Evolutionary conservation across 2,888 invertebrate species (phyloP).

Genomic region (Drosophila subsilvestris): DNA sequence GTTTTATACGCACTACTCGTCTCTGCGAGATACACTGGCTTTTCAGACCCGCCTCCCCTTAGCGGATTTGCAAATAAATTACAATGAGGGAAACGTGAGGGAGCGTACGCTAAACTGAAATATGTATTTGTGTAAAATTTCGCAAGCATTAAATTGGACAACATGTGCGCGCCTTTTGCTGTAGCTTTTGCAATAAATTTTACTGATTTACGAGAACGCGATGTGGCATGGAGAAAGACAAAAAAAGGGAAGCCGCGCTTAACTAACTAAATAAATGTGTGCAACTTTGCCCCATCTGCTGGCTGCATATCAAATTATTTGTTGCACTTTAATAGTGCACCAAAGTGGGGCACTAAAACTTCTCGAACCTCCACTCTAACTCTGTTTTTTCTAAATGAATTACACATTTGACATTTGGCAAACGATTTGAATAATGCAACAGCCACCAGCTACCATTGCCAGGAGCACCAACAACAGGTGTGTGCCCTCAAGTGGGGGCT

Average conservation of each 20-base stretch:
- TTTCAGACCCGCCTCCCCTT: background rate
- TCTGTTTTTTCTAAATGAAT: slow-evolving; percentile 38
- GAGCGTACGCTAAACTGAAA: slow-evolving; percentile 60
- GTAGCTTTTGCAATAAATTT: slow-evolving; percentile 70
- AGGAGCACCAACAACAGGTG: slow-evolving; percentile 61
- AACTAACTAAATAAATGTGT: slow-evolving; percentile 71
- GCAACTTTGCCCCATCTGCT: slow-evolving; percentile 34
- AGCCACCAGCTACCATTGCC: slow-evolving; percentile 17
- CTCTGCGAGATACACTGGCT: background rate
- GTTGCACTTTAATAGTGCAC: slow-evolving; percentile 59
- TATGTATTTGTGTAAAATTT: slow-evolving; percentile 64
- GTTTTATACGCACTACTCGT: background rate
- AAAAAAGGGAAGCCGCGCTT: slow-evolving; percentile 37
- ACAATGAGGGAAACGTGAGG: slow-evolving; percentile 56
- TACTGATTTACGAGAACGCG: slow-evolving; percentile 66
- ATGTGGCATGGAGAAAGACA: slow-evolving; percentile 10
- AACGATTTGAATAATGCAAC: slow-evolving; percentile 63
- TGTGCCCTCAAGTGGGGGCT: slow-evolving; percentile 17
- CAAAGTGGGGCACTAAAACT: slow-evolving; percentile 24
- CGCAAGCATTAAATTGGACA: slow-evolving; percentile 68
- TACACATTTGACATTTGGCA: slow-evolving; percentile 53
- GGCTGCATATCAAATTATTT: slow-evolving; percentile 50
- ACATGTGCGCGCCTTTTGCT: slow-evolving; percentile 73
- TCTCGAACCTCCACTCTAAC: background rate
- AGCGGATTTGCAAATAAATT: slow-evolving; percentile 60